These are phyloP conservation scores for Oreohelix idahoensis DNA, from an alignment of 1,140 invertebrate species.

Conservation along the genomic window DNA sequence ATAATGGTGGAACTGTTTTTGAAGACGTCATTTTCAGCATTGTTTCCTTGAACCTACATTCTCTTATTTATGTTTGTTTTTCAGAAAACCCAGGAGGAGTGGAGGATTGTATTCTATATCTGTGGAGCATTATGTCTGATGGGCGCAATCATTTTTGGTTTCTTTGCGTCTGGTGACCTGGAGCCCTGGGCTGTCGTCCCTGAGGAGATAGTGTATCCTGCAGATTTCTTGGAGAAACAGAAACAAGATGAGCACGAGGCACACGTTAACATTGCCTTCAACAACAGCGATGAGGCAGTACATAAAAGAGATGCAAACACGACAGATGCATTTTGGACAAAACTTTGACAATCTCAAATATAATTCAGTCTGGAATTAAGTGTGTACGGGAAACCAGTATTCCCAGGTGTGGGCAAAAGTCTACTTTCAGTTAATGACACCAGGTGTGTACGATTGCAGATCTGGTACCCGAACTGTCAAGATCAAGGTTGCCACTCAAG, in stretches of 20 bases:
- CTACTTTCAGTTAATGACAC: too few relatives aligned
- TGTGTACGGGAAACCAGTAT: too few relatives aligned
- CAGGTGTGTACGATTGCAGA: too few relatives aligned
- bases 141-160: conserved; percentile 45
- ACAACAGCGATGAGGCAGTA: neutral
- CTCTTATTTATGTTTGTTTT: too few relatives aligned
- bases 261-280: neutral
- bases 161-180: conserved; percentile 39
- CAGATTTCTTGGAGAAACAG: neutral
- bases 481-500: too few relatives aligned
- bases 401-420: too few relatives aligned
- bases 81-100: conserved; percentile 50
- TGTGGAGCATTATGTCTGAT: conserved; percentile 42
- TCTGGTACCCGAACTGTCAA: too few relatives aligned
- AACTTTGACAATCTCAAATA: too few relatives aligned
- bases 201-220: neutral
- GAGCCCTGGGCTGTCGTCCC: conserved; percentile 42
- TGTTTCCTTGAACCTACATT: neutral
- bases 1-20: neutral
- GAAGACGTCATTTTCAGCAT: neutral
- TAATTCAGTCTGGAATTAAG: too few relatives aligned
- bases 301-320: too few relatives aligned
- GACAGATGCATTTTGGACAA: too few relatives aligned
- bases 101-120: conserved; percentile 48
- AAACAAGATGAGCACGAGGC: neutral